A percentile compares a stretch with the other conserved stretches of the same genome.
Conservation (phyloP, 2,797 vertebrate genomes). For the Artibeus jamaicensis region DNA sequence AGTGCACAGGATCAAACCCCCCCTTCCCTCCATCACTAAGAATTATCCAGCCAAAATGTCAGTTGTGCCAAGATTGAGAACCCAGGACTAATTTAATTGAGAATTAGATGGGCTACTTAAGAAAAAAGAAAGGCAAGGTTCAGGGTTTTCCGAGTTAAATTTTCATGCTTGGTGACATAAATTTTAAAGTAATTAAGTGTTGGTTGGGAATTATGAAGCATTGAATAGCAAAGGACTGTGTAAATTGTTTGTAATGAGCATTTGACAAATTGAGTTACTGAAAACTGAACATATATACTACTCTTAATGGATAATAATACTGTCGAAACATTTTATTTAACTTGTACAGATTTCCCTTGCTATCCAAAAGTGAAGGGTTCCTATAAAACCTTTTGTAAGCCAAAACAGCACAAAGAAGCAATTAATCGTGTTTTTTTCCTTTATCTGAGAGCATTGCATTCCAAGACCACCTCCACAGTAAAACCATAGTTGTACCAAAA, state of each 20-base stretch:
- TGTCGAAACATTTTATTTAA: background rate
- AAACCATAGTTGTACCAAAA: background rate
- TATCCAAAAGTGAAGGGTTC: background rate
- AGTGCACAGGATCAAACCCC: background rate
- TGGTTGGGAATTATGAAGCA: background rate
- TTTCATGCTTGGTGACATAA: background rate
- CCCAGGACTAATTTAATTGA: background rate
- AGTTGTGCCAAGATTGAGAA: background rate
- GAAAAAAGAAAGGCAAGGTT: background rate
- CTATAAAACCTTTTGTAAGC: background rate
- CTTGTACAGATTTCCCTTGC: background rate
- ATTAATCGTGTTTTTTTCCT: background rate
- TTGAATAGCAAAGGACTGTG: background rate
- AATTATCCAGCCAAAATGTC: background rate
- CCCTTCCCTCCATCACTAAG: background rate
- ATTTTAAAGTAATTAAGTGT: background rate
- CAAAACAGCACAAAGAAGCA: background rate
- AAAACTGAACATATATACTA: background rate
- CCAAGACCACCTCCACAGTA: background rate
- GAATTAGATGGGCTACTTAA: background rate
- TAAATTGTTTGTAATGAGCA: background rate
- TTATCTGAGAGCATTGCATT: no score
- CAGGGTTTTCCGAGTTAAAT: background rate
- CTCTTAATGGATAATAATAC: background rate
- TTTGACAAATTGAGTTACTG: background rate